Conservation (phyloP, 2,888 invertebrate genomes). For the Eupithecia abbreviata region DNA sequence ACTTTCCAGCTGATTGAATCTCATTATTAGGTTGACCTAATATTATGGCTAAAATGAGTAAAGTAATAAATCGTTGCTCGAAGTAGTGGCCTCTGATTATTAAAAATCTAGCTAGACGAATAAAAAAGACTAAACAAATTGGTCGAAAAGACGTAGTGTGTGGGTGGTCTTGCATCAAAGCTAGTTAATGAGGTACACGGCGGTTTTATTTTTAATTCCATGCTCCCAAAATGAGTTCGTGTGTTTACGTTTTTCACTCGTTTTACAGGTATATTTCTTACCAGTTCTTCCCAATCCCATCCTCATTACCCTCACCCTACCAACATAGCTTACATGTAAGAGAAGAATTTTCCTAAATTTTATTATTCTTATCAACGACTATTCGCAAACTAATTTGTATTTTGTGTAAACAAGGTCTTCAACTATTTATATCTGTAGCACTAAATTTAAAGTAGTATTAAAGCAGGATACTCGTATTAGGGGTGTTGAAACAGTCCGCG, state of each 20-base stretch:
- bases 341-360: background rate
- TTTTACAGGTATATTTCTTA: background rate
- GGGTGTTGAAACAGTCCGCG: conserved; percentile 10
- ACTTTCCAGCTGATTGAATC: too few species aligned
- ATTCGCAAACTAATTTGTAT: background rate
- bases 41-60: too few species aligned
- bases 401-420: background rate
- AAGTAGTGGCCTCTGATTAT: background rate
- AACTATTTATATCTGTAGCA: background rate
- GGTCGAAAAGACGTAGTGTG: background rate
- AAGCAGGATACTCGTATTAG: background rate
- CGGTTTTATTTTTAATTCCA: conserved; percentile 17
- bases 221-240: conserved; percentile 2
- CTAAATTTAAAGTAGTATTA: background rate
- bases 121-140: conserved; percentile 3
- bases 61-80: background rate
- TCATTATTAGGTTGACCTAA: too few species aligned
- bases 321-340: background rate
- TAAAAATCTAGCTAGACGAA: background rate
- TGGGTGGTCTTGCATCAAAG: conserved; percentile 17
- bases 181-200: conserved; percentile 8
- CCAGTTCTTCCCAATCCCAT: background rate
- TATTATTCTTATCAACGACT: background rate
- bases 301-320: background rate
- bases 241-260: background rate